Percentiles rank a stretch among this genome's conserved stretches.
Evolutionary conservation across 2,113 vertebrate genomes (phyloP).

Genomic region (Lates calcarifer): DNA sequence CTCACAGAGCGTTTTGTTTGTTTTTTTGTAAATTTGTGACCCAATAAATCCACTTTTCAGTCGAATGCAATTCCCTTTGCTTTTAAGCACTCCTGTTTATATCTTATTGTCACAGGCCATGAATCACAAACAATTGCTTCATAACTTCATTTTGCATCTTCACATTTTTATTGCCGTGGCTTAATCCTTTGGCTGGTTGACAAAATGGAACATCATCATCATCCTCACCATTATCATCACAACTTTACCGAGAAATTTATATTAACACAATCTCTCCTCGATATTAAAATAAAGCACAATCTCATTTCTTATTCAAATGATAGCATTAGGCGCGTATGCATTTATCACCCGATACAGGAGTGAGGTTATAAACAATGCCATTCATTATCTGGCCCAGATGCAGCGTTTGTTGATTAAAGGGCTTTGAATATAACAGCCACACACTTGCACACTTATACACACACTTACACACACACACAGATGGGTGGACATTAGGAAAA

Average conservation of each 20-base stretch:
- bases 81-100: slow-evolving; percentile 51
- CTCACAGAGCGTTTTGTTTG: slow-evolving; percentile 10
- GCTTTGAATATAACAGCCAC: slow-evolving; percentile 91
- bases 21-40: slow-evolving; percentile 23
- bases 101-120: slow-evolving; percentile 44
- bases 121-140: slow-evolving; percentile 67
- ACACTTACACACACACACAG: slow-evolving; percentile 85
- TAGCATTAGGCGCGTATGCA: slow-evolving; percentile 91
- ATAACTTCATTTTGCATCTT: slow-evolving; percentile 56
- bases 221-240: slow-evolving; percentile 44
- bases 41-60: slow-evolving; percentile 41
- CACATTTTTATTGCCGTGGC: slow-evolving; percentile 49
- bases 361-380: slow-evolving; percentile 95
- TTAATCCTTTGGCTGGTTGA: slow-evolving; percentile 67
- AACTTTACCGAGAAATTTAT: slow-evolving; percentile 69
- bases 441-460: slow-evolving; percentile 52
- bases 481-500: slow-evolving; percentile 95
- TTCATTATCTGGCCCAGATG: slow-evolving; percentile 98
- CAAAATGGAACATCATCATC: slow-evolving; percentile 58
- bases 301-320: slow-evolving; percentile 97
- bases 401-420: slow-evolving; percentile 96
- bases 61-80: slow-evolving; percentile 3
- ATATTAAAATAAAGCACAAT: slow-evolving; percentile 79
- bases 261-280: slow-evolving; percentile 82
- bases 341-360: slow-evolving; percentile 95